Base-by-base conservation (phyloP, 2,113 vertebrate genomes). In the Syrrhaptes paradoxus region DNA sequence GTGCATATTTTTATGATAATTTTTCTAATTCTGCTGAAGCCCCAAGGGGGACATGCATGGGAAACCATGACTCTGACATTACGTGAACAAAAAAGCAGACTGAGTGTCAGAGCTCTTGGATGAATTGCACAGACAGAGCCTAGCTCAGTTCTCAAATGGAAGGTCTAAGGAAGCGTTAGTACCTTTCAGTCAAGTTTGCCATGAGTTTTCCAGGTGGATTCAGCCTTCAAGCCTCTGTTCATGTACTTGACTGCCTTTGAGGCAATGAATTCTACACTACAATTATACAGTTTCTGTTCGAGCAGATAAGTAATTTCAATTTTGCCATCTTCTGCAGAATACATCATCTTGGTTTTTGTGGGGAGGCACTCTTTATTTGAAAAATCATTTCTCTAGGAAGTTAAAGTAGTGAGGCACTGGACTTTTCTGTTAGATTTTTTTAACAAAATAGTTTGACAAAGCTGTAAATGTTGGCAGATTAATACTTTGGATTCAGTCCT, bases 11-110 rank as follows among this genome's bases (percentile, higher is more conserved):
- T 89, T 52, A 32, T 31, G 9, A 34, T 31, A 46, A 6, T 45
- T 90, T 65, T 72, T 67, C 8, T 20, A 48, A 41, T 74, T 67
- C 18, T 78, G 2, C 11, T 21, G 54, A 81, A 45, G n/a, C 17
- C 41, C 14, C 6, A 52, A 41, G 41, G 32, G 29, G 12, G 3
- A 31, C 1, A 2, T n/a, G 10, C 11, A 1, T 24, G 13, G 7
- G 34, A 72, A 13, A 28, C 16, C 51, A 2, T 66, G 77, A 36
- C 10, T 34, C 20, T 61, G 31, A 26, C 1, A 9, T 54, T 62
- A 31, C 1, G 1, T 43, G 41, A 36, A 59, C 13, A 57, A 87
- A 57, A 57, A 41, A 75, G 29, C 11, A 55, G 25, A 62, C 5
- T 18, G 18, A n/a, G 20, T 16, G 46, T 46, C 38, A 83, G 45